Conservation (phyloP, 2,888 invertebrate species). For the Lasioglossum oenotherae region DNA sequence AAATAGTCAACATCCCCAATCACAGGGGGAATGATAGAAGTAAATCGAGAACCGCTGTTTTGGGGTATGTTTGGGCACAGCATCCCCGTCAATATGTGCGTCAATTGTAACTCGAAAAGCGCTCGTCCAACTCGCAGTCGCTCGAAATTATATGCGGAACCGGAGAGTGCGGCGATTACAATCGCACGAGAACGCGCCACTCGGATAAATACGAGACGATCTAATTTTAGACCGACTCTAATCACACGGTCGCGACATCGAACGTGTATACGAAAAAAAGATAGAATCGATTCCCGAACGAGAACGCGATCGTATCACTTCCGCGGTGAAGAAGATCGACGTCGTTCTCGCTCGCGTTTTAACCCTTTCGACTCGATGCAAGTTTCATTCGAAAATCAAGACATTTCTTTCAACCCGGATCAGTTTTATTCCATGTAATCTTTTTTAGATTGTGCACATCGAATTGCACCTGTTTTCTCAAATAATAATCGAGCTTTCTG, state of each 20-base stretch:
- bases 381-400: too few relatives aligned
- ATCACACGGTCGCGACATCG: constrained; percentile 2
- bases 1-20: background rate
- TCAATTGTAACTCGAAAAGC: background rate
- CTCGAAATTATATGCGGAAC: constrained; percentile 20
- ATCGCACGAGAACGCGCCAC: background rate
- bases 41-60: background rate
- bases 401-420: too few relatives aligned
- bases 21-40: background rate
- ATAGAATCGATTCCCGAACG: background rate
- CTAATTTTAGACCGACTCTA: constrained; percentile 33
- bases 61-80: background rate
- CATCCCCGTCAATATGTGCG: background rate
- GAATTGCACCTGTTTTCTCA: too few relatives aligned
- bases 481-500: too few relatives aligned
- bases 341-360: background rate
- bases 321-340: background rate
- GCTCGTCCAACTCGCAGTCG: background rate
- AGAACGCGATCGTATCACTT: background rate
- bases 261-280: background rate
- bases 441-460: too few relatives aligned
- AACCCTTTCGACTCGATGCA: too few relatives aligned
- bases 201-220: constrained; percentile 18
- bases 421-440: too few relatives aligned
- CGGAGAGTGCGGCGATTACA: constrained; percentile 16